A percentile compares a stretch with the other conserved stretches of the same genome.
These are phyloP conservation scores for Raja brachyura DNA, from an alignment of 2,113 vertebrate species.

Conservation along the genomic window DNA sequence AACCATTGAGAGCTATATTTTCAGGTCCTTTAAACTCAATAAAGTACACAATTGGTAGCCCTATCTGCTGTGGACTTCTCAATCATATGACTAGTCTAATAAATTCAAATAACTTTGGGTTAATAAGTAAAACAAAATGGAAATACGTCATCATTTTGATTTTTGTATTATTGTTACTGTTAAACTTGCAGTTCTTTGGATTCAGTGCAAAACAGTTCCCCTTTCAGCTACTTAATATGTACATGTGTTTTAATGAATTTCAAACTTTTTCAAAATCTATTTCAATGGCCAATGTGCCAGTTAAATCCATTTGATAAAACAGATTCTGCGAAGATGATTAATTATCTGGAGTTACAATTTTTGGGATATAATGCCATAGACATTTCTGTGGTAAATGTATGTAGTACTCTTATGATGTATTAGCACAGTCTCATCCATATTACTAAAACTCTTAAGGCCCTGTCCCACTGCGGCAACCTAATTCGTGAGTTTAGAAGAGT, in stretches of 20 bases:
- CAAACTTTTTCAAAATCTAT: neutral
- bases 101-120: neutral
- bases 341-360: neutral
- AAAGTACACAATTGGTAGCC: neutral
- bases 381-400: neutral
- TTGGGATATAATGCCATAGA: neutral
- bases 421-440: neutral
- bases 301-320: neutral
- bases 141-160: neutral
- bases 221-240: neutral
- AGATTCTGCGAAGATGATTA: neutral
- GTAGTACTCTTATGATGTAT: neutral
- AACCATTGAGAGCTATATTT: neutral
- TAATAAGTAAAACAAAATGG: neutral
- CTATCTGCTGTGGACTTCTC: neutral
- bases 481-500: no score
- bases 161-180: neutral
- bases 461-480: no score
- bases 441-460: no score
- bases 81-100: neutral
- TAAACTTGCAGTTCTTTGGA: neutral
- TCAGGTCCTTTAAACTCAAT: neutral
- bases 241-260: neutral
- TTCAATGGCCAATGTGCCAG: neutral
- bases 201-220: neutral